phyloP scores from a whole-genome alignment of 37 sponge, comb jelly and placozoan genomes.

The Oscarella lobularis region DNA sequence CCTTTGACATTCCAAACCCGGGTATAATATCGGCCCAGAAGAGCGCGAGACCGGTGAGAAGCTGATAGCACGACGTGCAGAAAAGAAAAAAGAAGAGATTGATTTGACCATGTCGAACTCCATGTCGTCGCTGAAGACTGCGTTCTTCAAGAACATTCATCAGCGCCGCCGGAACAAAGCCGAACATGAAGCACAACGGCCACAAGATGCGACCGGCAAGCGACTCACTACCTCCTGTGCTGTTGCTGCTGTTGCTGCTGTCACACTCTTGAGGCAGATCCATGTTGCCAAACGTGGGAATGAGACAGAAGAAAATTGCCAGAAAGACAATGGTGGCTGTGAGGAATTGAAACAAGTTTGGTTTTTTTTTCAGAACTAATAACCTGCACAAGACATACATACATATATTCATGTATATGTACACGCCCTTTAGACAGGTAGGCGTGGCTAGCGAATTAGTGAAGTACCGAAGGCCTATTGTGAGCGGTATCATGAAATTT shows the following conservation, averaged over 20 bases:
- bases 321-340: slow-evolving; percentile 26
- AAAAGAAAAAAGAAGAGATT: slow-evolving; percentile 52
- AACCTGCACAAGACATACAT: slow-evolving; percentile 13
- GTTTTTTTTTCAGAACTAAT: slow-evolving; percentile 34
- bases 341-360: slow-evolving; percentile 21
- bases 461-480: slow-evolving; percentile 17
- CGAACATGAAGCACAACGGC: slow-evolving; percentile 63
- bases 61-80: slow-evolving; percentile 50
- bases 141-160: slow-evolving; percentile 66
- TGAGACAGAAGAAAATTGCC: slow-evolving; percentile 37
- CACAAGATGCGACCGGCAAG: slow-evolving; percentile 29
- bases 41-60: slow-evolving; percentile 18
- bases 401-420: neutral
- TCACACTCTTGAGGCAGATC: slow-evolving; percentile 3
- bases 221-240: too few species aligned
- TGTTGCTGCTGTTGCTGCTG: neutral
- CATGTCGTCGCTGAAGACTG: slow-evolving; percentile 37
- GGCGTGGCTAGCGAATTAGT: too few species aligned
- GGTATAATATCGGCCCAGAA: slow-evolving; percentile 60
- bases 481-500: slow-evolving; percentile 48
- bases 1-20: slow-evolving; percentile 24
- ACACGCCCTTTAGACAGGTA: too few species aligned
- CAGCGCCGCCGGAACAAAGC: slow-evolving; percentile 62
- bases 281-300: slow-evolving; percentile 25
- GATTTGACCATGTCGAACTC: slow-evolving; percentile 13